These are phyloP conservation scores for Saguinus midas DNA, from an alignment of 2,113 vertebrate genomes.

Conservation along the genomic window DNA sequence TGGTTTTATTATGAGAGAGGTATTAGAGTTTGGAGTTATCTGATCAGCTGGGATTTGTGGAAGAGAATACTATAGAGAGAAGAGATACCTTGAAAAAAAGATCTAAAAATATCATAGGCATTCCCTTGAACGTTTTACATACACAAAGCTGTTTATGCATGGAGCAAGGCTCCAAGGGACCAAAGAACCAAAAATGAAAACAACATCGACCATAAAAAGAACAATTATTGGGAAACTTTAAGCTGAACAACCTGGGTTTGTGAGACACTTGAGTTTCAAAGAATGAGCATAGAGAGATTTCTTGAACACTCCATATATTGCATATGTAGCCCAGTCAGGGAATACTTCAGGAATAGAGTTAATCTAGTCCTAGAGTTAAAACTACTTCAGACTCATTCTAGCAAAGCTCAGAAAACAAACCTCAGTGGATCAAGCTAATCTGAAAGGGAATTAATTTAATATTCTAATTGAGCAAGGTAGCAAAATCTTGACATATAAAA, in stretches of 20 bases:
- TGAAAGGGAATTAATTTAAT: not conserved
- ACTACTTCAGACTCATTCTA: not conserved
- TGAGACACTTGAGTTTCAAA: not conserved
- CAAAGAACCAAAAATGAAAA: not conserved
- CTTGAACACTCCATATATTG: not conserved
- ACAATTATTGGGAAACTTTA: not conserved
- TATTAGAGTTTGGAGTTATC: not conserved
- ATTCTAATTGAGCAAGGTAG: not conserved
- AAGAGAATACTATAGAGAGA: not conserved
- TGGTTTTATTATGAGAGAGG: not conserved
- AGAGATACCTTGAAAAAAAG: not conserved
- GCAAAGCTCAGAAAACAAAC: not conserved
- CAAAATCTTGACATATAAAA: not conserved
- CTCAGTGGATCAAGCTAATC: not conserved
- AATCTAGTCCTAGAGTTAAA: not conserved
- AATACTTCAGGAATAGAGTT: not conserved
- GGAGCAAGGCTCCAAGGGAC: not conserved
- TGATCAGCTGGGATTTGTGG: not conserved
- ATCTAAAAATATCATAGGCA: not conserved
- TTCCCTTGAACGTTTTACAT: not conserved
- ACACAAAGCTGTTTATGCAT: not conserved
- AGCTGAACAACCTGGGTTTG: not conserved
- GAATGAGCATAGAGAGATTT: not conserved
- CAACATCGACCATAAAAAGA: not conserved
- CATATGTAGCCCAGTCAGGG: not conserved